Percentiles rank a stretch among this genome's conserved stretches.
Evolutionary conservation across 2,888 invertebrate genomes (phyloP).

Genomic region (Cataglyphis altisquamis): DNA sequence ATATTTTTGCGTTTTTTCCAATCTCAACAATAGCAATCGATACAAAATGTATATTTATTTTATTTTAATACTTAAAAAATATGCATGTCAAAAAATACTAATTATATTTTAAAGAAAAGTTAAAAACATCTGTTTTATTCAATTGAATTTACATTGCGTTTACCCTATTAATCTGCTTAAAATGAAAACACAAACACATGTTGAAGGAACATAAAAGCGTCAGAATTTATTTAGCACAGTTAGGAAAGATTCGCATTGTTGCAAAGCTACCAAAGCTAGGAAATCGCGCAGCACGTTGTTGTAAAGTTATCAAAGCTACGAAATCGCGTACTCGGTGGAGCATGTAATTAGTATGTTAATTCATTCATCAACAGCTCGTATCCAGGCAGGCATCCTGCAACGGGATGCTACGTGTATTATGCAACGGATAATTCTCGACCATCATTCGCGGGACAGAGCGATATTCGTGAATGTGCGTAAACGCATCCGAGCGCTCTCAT

Average conservation of each 20-base stretch:
- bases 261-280: constrained; percentile 43
- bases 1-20: neutral
- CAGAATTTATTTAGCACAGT: constrained; percentile 40
- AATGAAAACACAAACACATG: neutral
- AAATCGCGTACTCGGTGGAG: constrained; percentile 46
- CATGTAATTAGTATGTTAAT: constrained; percentile 56
- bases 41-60: neutral
- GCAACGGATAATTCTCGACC: constrained; percentile 52
- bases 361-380: constrained; percentile 52
- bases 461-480: constrained; percentile 30
- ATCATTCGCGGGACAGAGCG: constrained; percentile 34
- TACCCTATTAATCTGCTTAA: neutral
- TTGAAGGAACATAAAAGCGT: constrained; percentile 34
- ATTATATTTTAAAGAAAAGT: neutral
- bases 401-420: constrained; percentile 41
- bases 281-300: constrained; percentile 46
- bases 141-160: neutral
- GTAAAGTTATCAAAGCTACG: constrained; percentile 46
- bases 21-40: neutral
- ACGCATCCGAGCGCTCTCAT: neutral
- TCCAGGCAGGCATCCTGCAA: constrained; percentile 37
- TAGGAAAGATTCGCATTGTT: constrained; percentile 49
- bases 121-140: constrained; percentile 1
- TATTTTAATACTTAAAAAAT: neutral
- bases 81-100: no score